These are phyloP conservation scores for Aleiodes leptofemur DNA, from an alignment of 2,888 invertebrate species.

Conservation along the genomic window DNA sequence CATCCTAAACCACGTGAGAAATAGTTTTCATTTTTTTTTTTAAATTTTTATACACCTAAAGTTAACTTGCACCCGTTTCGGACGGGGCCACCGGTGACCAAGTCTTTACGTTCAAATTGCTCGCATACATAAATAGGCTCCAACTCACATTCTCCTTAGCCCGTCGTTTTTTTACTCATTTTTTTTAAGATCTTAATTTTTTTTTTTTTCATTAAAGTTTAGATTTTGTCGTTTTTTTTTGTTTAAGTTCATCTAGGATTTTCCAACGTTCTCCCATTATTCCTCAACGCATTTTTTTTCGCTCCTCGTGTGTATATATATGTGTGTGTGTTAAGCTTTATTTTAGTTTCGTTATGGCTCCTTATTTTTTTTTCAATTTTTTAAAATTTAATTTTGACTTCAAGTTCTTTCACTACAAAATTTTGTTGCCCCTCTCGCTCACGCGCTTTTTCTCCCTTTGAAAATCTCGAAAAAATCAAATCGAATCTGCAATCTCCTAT, in stretches of 20 bases:
- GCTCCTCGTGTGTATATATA: slow-evolving; percentile 36
- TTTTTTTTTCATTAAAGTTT: slow-evolving; percentile 50
- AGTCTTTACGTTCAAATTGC: slow-evolving; percentile 58
- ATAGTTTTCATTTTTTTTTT: slow-evolving; percentile 58
- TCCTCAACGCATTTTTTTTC: slow-evolving; percentile 21
- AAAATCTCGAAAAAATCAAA: slow-evolving; percentile 62
- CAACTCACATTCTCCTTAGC: slow-evolving; percentile 47
- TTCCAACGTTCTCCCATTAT: slow-evolving; percentile 45
- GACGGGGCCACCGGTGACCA: slow-evolving; percentile 72
- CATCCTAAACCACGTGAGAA: slow-evolving; percentile 67
- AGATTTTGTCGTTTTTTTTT: slow-evolving; percentile 46
- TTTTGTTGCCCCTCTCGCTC: slow-evolving; percentile 46
- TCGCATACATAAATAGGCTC: slow-evolving; percentile 52
- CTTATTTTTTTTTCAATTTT: slow-evolving; percentile 29
- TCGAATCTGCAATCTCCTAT: slow-evolving; percentile 71
- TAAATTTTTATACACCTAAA: slow-evolving; percentile 70
- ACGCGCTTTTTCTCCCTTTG: slow-evolving; percentile 60
- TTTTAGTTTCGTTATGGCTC: slow-evolving; percentile 25
- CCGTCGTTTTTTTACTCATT: slow-evolving; percentile 39
- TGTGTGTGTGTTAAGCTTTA: slow-evolving; percentile 34
- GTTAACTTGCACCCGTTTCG: slow-evolving; percentile 72
- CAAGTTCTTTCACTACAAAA: slow-evolving; percentile 39
- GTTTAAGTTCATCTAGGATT: slow-evolving; percentile 44
- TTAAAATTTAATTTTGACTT: slow-evolving; percentile 24
- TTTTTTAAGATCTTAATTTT: slow-evolving; percentile 14